A percentile compares a stretch with the other conserved stretches of the same genome.
phyloP scores from a whole-genome alignment of 2,888 invertebrate genomes.

The Cetonia aurata region DNA sequence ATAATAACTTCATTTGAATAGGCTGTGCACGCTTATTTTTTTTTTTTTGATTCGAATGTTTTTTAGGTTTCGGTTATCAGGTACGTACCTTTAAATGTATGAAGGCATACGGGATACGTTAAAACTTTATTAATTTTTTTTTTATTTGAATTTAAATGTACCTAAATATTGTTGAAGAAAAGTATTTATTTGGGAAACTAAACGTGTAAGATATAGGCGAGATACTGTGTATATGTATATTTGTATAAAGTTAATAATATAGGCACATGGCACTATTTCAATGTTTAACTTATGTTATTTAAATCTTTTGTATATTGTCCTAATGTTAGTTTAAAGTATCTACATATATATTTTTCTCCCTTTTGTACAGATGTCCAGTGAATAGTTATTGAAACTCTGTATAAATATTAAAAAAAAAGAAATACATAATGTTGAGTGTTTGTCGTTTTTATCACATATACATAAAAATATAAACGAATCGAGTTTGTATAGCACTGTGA shows the following conservation, averaged over 20 bases:
- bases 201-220: slow-evolving; percentile 53
- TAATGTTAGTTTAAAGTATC: slow-evolving; percentile 37
- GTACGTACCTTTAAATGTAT: slow-evolving; percentile 23
- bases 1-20: slow-evolving; percentile 42
- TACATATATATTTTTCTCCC: slow-evolving; percentile 48
- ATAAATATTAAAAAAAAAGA: slow-evolving; percentile 49
- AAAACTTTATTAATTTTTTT: slow-evolving; percentile 39
- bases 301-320: slow-evolving; percentile 47
- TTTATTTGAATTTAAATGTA: slow-evolving; percentile 28
- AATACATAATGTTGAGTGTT: slow-evolving; percentile 56
- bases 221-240: slow-evolving; percentile 51
- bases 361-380: slow-evolving; percentile 52
- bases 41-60: slow-evolving; percentile 34
- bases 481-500: slow-evolving; percentile 63
- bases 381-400: slow-evolving; percentile 49
- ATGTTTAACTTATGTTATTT: slow-evolving; percentile 49
- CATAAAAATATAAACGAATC: slow-evolving; percentile 44
- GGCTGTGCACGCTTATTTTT: slow-evolving; percentile 43
- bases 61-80: slow-evolving; percentile 19
- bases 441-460: slow-evolving; percentile 57
- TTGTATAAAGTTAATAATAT: slow-evolving; percentile 46
- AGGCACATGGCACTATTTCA: slow-evolving; percentile 51
- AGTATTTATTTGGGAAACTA: slow-evolving; percentile 43
- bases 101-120: slow-evolving; percentile 16
- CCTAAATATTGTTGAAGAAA: slow-evolving; percentile 39